A percentile compares a stretch with the other conserved stretches of the same genome.
Conservation (phyloP, 30 jellyfish, hydroid and myxozoan species). For the Calvadosia cruxmelitensis region DNA sequence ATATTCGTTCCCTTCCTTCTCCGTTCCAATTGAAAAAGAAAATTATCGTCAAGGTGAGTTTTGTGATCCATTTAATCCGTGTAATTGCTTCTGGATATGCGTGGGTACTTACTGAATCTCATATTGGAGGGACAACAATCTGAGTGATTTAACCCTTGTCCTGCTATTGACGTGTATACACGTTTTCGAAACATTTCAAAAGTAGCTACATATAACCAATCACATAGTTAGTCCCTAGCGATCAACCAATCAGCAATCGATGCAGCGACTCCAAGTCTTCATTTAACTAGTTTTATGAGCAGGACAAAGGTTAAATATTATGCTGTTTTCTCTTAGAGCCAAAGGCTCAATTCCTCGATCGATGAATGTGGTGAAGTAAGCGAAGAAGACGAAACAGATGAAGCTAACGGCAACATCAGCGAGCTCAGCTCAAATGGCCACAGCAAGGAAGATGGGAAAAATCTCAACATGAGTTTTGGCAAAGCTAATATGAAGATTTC, state of each 20-base stretch:
- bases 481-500: not conserved
- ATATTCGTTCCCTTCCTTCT: conserved; percentile 42
- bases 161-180: too few relatives aligned
- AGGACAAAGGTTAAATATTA: too few relatives aligned
- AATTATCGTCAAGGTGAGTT: conserved; percentile 56
- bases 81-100: not conserved
- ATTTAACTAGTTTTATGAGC: too few relatives aligned
- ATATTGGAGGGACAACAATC: too few relatives aligned
- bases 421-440: not conserved
- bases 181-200: too few relatives aligned
- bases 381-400: conserved; percentile 93
- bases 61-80: not conserved
- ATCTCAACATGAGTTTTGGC: not conserved
- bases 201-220: too few relatives aligned
- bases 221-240: too few relatives aligned
- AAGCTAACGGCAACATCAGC: not conserved
- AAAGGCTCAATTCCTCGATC: not conserved
- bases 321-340: too few relatives aligned
- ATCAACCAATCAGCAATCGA: too few relatives aligned
- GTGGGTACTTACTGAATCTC: not conserved
- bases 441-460: not conserved
- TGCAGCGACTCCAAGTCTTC: too few relatives aligned
- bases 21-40: conserved; percentile 57
- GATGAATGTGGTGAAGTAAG: conserved; percentile 80
- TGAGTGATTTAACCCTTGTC: too few relatives aligned